Evolutionary conservation across 2,797 vertebrate species (phyloP), one percentile per base, ranked within the genome.

Genomic region (Sardinella longiceps): DNA sequence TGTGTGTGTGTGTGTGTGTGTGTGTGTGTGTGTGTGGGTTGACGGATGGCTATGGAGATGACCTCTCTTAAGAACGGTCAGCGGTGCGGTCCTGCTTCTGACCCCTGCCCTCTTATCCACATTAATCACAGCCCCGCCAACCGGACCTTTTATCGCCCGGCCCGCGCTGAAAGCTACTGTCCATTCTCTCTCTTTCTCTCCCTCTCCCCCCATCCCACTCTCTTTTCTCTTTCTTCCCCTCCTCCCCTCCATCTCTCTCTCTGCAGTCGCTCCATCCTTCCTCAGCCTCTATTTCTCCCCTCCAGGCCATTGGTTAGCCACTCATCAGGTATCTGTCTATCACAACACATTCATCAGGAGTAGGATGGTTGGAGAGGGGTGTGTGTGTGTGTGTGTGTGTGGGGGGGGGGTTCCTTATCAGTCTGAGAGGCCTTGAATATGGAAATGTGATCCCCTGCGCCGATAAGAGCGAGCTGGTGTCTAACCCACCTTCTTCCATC

Each of bases 311-410:
- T 94, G 91, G 94, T 91, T 37, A 95, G 95, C 87, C 82, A 91
- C 93, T 97, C 96, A 97, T 98, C 97, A 97, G 96, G 96, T 98
- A 99, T 98, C 97, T 96, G 95, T 94, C 94, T 96, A 97, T 98
- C 97, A 92, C 95, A 95, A 93, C 93, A 95, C 97, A 97, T 98
- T 99, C 97, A 98, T 99, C 98, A 98, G 66, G 66, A 20, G 14
- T 3, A 6, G 96, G 93, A 33, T 10, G 60, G 43, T 1, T 43
- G 1, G 43, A n/a, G n/a, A n/a, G n/a, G n/a, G n/a, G n/a, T n/a
- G n/a, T n/a, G n/a, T n/a, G n/a, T n/a, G 25, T 23, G n/a, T 18
- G 56, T 58, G 23, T 18, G 25, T 5, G n/a, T 63, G 28, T 28
- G 30, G 63, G 14, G n/a, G 60, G 60, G 28, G 60, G 60, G 11